Evolutionary conservation across 2,113 vertebrate genomes (phyloP).

Genomic region (Melanotaenia duboulayi): DNA sequence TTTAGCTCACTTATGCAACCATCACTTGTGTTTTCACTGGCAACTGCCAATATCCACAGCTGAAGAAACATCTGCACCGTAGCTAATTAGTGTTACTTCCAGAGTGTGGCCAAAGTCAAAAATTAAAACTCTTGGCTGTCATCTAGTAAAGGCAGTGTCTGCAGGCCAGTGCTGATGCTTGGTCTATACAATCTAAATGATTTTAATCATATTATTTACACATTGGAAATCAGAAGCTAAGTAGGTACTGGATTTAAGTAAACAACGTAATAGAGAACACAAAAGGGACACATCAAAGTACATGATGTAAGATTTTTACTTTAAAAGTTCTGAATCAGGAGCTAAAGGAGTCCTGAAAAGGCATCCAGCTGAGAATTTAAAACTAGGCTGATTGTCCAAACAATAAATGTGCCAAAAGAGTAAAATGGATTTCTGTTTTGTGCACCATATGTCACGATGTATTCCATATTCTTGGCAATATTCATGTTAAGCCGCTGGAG

Average conservation of each 20-base stretch:
- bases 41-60: slow-evolving; percentile 1
- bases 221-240: background rate
- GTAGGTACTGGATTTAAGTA: background rate
- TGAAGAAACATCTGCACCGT: slow-evolving; percentile 22
- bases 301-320: background rate
- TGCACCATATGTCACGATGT: background rate
- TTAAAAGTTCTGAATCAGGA: background rate
- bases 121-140: slow-evolving; percentile 11
- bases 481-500: background rate
- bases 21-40: slow-evolving; percentile 17
- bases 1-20: background rate
- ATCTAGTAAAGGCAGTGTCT: background rate
- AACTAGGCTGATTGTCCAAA: background rate
- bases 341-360: background rate
- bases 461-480: background rate
- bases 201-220: background rate
- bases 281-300: background rate
- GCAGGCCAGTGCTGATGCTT: background rate
- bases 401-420: background rate
- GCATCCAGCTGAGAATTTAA: background rate
- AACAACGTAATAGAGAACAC: background rate
- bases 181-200: background rate
- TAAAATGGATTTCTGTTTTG: background rate
- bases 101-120: slow-evolving; percentile 4
- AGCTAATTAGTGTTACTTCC: slow-evolving; percentile 23